These are phyloP conservation scores for Drosophila eohydei DNA, from an alignment of 2,888 invertebrate species.

Conservation along the genomic window DNA sequence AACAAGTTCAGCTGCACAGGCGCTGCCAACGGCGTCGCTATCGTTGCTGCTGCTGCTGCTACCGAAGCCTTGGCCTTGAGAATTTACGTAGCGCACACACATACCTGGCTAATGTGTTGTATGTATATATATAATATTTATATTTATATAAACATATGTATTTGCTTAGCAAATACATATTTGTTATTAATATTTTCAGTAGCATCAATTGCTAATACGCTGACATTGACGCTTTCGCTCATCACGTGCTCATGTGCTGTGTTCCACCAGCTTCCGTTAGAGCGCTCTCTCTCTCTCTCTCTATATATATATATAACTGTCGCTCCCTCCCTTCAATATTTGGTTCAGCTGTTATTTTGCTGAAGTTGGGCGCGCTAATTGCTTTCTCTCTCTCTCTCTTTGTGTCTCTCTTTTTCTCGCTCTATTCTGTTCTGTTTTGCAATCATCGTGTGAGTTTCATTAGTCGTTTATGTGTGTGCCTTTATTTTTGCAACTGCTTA, in stretches of 20 bases:
- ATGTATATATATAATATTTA: background rate
- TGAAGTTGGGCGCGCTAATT: slow-evolving; percentile 17
- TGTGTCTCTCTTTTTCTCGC: background rate
- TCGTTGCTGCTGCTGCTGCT: slow-evolving; percentile 8
- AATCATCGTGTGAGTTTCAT: background rate
- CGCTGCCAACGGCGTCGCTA: slow-evolving; percentile 9
- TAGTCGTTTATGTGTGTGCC: background rate
- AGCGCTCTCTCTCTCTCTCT: background rate
- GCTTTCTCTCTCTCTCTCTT: background rate
- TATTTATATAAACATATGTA: background rate
- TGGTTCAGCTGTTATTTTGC: slow-evolving; percentile 1
- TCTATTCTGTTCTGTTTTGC: slow-evolving; percentile 4
- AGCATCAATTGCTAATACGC: slow-evolving; percentile 20
- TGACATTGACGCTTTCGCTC: slow-evolving; percentile 29
- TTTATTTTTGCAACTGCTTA: background rate
- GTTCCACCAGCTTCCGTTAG: slow-evolving; percentile 44
- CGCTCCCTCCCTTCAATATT: background rate
- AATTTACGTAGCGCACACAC: slow-evolving; percentile 25
- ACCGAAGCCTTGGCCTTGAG: slow-evolving; percentile 55
- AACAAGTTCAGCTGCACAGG: slow-evolving; percentile 69
- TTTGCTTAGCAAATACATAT: slow-evolving; percentile 39
- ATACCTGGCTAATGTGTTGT: background rate
- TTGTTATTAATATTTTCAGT: slow-evolving; percentile 49
- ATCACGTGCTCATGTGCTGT: slow-evolving; percentile 54
- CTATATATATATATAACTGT: background rate